Base-by-base conservation (phyloP, 2,113 vertebrate genomes). In the Gymnobelideus leadbeateri region DNA sequence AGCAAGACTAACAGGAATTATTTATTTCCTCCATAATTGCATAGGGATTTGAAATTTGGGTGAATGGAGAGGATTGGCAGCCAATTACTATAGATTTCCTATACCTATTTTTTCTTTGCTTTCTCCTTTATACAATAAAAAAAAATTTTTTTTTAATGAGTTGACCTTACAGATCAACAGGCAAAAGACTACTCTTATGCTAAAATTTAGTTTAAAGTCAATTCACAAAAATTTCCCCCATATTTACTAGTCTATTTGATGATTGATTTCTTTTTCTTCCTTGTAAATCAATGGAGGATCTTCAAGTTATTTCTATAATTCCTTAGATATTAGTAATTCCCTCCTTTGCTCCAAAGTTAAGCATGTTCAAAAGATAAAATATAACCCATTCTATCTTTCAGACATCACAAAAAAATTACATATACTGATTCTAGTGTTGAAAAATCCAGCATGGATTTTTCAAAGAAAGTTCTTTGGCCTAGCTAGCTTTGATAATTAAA, bases 341-440 rank as follows among this genome's bases (percentile, higher is more conserved):
- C n/a, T 49, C 7, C 31, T 91, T 92, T 89, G 46, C 91, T 24
- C 0, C 37, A 91, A 77, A 26, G 14, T 4, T 61, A 25, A 31
- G 21, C 55, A 26, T 53, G 23, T 89, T 94, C 94, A 93, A 31
- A 94, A 51, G 43, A 0, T 19, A 91, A 61, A 95, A 23, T 25
- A 92, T 90, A 93, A 92, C 21, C 84, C 68, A 43, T 77, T 57
- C 89, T n/a, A 31, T 61, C 28, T 92, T 96, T 94, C 91, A 94
- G 49, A 77, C 2, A 37, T 10, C 1, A 0, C 31, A 93, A 51
- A 91, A 91, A 94, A 92, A 0, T 49, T 49, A 50, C 89, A 89
- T 91, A 54, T 50, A 89, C 94, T 53, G 49, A 1, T 37, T 43
- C 51, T 89, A 26, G 3, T 93, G 3, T 92, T 93, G 47, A 92